A percentile compares a stretch with the other conserved stretches of the same genome.
These are phyloP conservation scores for Aphrophora alni DNA, from an alignment of 2,888 invertebrate genomes.

Conservation along the genomic window DNA sequence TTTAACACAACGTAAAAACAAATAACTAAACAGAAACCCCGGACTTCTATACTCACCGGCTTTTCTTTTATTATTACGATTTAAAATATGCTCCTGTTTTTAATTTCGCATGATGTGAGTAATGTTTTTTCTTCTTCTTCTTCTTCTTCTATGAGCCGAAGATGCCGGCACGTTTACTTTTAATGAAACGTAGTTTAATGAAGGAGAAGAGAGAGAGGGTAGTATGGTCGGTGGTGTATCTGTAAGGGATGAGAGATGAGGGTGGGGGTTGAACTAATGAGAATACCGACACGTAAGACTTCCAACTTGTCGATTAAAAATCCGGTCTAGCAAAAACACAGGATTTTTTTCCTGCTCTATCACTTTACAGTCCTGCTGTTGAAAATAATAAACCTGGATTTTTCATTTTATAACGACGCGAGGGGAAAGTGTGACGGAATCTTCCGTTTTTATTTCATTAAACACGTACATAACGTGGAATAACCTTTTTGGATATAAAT, in stretches of 20 bases:
- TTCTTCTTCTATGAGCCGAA: neutral
- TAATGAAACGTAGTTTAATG: conserved; percentile 32
- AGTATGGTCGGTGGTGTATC: neutral
- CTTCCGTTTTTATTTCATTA: neutral
- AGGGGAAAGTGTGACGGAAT: neutral
- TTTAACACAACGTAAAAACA: no score
- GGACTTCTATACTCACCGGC: no score
- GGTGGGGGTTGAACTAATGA: neutral
- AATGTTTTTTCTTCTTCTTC: no score
- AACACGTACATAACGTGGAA: neutral
- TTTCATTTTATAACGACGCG: neutral
- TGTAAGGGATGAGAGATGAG: neutral
- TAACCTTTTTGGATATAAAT: neutral
- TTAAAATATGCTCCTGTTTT: neutral
- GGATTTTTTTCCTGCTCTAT: neutral
- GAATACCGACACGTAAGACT: neutral
- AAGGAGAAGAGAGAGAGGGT: conserved; percentile 17
- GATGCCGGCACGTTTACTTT: conserved; percentile 22
- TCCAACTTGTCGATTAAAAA: conserved; percentile 1
- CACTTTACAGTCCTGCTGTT: neutral
- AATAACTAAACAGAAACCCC: no score
- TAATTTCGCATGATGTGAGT: neutral
- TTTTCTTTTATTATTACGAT: neutral
- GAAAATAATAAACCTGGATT: neutral
- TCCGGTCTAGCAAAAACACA: neutral